phyloP scores from a whole-genome alignment of 2,888 invertebrate species.

The Parasteatoda lunata region DNA sequence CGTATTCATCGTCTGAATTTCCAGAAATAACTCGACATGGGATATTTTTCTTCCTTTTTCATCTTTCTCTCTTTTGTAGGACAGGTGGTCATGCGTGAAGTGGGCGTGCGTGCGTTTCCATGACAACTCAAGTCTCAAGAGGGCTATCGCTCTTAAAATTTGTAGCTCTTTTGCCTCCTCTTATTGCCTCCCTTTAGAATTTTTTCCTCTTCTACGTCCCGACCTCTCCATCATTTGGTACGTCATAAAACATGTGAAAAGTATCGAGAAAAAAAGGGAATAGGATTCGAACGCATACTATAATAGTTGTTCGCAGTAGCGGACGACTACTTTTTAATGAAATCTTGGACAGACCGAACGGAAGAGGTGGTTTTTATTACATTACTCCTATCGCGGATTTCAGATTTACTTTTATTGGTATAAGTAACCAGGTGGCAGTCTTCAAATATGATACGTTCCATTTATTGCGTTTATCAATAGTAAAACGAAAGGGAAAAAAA shows the following conservation, averaged over 20 bases:
- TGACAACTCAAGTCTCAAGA: conserved; percentile 53
- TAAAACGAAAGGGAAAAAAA: neutral
- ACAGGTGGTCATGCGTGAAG: conserved; percentile 68
- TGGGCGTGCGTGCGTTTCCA: conserved; percentile 61
- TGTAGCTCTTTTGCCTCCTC: conserved; percentile 12
- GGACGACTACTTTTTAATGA: conserved; percentile 28
- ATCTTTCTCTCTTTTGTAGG: conserved; percentile 56
- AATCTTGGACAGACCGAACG: neutral
- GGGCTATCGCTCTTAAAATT: conserved; percentile 53
- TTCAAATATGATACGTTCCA: neutral
- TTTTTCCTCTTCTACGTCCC: neutral
- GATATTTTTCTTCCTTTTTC: conserved; percentile 34
- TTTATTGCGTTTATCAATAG: neutral
- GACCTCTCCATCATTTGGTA: neutral
- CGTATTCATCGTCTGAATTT: conserved; percentile 20
- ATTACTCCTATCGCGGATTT: neutral
- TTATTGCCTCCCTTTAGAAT: conserved; percentile 1
- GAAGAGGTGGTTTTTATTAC: neutral
- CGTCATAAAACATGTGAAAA: neutral
- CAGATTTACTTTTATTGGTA: neutral
- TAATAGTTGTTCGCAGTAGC: neutral
- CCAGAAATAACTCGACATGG: conserved; percentile 45
- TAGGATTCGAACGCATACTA: neutral
- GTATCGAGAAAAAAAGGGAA: neutral
- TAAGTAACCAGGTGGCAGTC: neutral